Evolutionary conservation across 2,113 vertebrate species (phyloP).

Genomic region (Oenanthe oenanthe): DNA sequence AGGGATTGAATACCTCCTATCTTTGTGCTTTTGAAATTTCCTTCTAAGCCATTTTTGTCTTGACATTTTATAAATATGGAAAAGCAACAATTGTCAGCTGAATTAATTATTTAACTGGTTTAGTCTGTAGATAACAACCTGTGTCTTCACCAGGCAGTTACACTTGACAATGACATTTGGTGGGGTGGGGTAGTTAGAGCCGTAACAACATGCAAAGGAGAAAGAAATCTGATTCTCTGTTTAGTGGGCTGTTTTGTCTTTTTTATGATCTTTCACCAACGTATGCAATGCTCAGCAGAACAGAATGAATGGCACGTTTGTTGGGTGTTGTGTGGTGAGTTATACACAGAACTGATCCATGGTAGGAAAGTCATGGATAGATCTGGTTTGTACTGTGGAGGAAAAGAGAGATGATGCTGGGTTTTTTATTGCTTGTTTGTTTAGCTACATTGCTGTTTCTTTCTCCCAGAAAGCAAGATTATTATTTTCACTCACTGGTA

Average conservation of each 20-base stretch:
- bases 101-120: background rate
- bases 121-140: background rate
- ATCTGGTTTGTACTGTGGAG: background rate
- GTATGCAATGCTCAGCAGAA: background rate
- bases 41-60: background rate
- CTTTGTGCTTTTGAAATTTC: background rate
- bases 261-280: background rate
- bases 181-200: background rate
- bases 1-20: background rate
- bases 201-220: background rate
- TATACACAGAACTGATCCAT: background rate
- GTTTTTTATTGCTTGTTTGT: background rate
- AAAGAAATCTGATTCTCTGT: background rate
- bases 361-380: background rate
- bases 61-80: background rate
- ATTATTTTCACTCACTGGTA: background rate
- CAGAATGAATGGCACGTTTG: rapidly evolving
- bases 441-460: background rate
- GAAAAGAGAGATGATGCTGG: background rate
- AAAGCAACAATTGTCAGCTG: background rate
- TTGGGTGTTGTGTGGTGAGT: background rate
- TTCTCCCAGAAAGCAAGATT: background rate
- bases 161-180: background rate
- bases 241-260: background rate
- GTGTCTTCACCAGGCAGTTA: background rate